phyloP scores from a whole-genome alignment of 2,797 vertebrate species.

The Emys orbicularis region DNA sequence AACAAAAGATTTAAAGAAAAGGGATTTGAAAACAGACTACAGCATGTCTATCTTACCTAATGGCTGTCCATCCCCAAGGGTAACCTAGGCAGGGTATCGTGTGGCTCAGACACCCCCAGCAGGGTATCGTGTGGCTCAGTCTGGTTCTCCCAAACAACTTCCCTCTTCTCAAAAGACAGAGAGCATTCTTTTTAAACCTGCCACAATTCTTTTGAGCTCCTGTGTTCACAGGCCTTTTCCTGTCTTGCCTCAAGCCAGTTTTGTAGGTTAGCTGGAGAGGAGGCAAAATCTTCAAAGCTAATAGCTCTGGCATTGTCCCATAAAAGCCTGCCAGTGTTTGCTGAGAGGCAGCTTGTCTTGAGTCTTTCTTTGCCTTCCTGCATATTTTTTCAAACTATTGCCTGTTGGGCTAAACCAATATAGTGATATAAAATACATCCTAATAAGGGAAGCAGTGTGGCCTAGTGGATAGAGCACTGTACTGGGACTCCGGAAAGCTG shows the following conservation, averaged over 20 bases:
- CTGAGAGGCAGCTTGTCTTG: not conserved
- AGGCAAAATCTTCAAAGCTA: slow-evolving; percentile 16
- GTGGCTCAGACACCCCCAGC: too few relatives aligned
- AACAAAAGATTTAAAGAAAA: too few relatives aligned
- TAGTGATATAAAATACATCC: not conserved
- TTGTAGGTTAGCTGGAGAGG: slow-evolving; percentile 34
- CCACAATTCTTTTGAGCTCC: slow-evolving; percentile 26
- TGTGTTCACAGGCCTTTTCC: slow-evolving; percentile 26
- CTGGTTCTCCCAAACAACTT: not conserved
- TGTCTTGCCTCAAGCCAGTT: not conserved
- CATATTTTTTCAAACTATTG: not conserved
- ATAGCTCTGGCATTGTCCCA: not conserved
- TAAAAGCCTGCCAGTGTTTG: not conserved
- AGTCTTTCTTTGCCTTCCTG: not conserved
- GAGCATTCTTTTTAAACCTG: slow-evolving; percentile 11
- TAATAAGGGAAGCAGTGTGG: not conserved
- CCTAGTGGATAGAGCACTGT: too few relatives aligned
- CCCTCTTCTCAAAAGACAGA: not conserved
- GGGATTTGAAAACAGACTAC: too few relatives aligned
- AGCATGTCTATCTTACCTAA: too few relatives aligned
- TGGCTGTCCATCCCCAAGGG: too few relatives aligned
- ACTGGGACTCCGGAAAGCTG: too few relatives aligned
- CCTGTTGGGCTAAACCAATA: not conserved
- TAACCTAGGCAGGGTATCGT: too few relatives aligned
- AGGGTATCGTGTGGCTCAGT: not conserved